Conservation (phyloP, 2,113 vertebrate genomes). For the Marcusenius ussheri region DNA sequence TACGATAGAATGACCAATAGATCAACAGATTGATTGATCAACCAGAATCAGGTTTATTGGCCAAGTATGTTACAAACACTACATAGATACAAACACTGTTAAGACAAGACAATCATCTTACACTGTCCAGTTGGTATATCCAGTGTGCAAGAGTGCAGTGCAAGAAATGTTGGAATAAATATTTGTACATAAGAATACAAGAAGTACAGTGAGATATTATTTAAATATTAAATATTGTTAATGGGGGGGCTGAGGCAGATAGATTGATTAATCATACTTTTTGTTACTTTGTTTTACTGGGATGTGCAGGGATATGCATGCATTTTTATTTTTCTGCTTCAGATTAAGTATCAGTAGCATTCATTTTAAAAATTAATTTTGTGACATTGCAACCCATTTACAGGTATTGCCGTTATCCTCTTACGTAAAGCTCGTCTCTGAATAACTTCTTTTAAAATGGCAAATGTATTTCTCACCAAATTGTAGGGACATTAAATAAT, state of each 20-base stretch:
- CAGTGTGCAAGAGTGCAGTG: background rate
- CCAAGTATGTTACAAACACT: background rate
- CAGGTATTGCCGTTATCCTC: background rate
- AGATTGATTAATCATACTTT: background rate
- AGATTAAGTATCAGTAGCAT: background rate
- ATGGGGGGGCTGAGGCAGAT: background rate
- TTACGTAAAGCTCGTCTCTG: background rate
- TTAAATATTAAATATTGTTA: too few relatives aligned
- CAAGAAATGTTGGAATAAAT: background rate
- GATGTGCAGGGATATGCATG: background rate
- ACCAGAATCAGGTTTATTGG: background rate
- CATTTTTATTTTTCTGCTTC: background rate
- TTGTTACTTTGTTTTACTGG: background rate
- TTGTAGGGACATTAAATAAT: background rate
- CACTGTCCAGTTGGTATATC: background rate
- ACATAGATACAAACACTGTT: background rate
- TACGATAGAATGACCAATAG: background rate
- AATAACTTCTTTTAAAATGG: background rate
- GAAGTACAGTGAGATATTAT: background rate
- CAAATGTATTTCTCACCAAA: background rate
- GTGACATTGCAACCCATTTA: background rate
- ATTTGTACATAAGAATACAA: background rate
- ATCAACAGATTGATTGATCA: background rate
- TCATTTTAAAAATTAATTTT: background rate
- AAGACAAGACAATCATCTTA: background rate